Evolutionary conservation across 2,888 invertebrate genomes (phyloP).

Genomic region (Brenthis ino): DNA sequence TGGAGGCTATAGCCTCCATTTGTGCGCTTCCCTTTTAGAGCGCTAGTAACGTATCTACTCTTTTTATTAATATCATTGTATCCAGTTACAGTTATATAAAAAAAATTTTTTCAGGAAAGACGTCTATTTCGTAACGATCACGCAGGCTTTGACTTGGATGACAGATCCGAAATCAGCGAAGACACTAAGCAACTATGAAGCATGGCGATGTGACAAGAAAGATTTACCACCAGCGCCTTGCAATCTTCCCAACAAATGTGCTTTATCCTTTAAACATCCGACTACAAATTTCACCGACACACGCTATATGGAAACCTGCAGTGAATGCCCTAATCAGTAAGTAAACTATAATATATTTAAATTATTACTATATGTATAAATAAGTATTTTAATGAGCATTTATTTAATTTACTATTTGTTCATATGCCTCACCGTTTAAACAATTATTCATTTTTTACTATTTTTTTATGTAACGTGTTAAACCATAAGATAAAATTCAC

Average conservation of each 20-base stretch:
- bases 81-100: no score
- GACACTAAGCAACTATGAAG: constrained; percentile 86
- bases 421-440: no score
- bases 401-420: no score
- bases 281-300: constrained; percentile 90
- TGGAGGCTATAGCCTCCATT: no score
- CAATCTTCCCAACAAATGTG: constrained; percentile 91
- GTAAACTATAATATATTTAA: constrained; percentile 41
- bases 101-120: constrained; percentile 84
- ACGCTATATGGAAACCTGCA: constrained; percentile 93
- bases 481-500: no score
- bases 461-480: no score
- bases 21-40: no score
- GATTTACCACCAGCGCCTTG: constrained; percentile 89
- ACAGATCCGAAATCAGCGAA: constrained; percentile 90
- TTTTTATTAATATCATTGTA: no score
- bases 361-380: background rate
- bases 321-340: constrained; percentile 90
- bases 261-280: constrained; percentile 89
- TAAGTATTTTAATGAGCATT: background rate
- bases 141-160: constrained; percentile 95
- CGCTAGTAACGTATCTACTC: no score
- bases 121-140: constrained; percentile 93
- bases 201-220: constrained; percentile 91
- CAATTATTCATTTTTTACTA: no score